phyloP scores from a whole-genome alignment of 2,113 vertebrate genomes.

The Turnix velox region DNA sequence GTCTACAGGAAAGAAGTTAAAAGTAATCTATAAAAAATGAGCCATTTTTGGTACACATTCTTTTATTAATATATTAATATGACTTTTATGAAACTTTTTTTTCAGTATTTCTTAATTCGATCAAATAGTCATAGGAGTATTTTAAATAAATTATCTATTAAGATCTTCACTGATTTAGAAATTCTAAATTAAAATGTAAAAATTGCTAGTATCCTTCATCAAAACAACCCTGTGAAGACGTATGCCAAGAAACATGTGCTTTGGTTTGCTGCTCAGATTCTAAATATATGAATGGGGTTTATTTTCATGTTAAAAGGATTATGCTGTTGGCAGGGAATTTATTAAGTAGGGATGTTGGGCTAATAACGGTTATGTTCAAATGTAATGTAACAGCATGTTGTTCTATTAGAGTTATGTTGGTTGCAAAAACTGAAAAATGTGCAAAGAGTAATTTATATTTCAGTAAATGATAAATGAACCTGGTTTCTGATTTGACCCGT shows the following conservation, averaged over 20 bases:
- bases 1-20: not conserved
- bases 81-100: not conserved
- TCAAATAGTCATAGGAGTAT: not conserved
- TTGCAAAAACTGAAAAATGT: not conserved
- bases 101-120: not conserved
- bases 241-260: not conserved
- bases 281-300: not conserved
- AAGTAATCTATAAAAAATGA: not conserved
- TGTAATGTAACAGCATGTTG: not conserved
- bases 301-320: not conserved
- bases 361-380: not conserved
- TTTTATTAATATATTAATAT: not conserved
- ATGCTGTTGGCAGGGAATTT: not conserved
- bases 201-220: not conserved
- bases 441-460: not conserved
- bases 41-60: not conserved
- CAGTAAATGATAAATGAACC: not conserved
- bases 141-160: not conserved
- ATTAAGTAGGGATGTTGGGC: not conserved
- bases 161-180: not conserved
- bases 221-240: not conserved
- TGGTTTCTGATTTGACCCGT: not conserved
- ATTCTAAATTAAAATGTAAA: not conserved
- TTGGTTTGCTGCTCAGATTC: not conserved
- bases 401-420: not conserved